Percentiles rank a stretch among this genome's conserved stretches.
phyloP scores from a whole-genome alignment of 2,888 invertebrate species.

The Tyria jacobaeae region DNA sequence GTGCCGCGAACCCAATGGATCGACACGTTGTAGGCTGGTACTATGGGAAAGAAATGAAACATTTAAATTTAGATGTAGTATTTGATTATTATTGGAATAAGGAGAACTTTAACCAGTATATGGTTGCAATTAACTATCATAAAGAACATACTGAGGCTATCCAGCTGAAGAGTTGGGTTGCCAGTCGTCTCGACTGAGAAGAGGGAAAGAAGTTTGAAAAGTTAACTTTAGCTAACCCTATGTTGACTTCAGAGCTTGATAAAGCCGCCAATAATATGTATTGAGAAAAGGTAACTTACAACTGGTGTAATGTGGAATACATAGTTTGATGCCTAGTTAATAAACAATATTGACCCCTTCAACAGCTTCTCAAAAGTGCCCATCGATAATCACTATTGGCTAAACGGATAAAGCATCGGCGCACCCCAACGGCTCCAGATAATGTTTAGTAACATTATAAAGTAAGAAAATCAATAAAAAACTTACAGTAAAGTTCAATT shows the following conservation, averaged over 20 bases:
- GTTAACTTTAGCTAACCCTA: neutral
- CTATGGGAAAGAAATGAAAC: conserved; percentile 50
- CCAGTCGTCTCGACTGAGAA: neutral
- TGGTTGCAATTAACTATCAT: neutral
- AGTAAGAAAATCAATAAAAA: neutral
- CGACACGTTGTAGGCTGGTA: conserved; percentile 79
- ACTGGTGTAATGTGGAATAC: too few relatives aligned
- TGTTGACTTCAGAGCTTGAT: too few relatives aligned
- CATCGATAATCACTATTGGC: too few relatives aligned
- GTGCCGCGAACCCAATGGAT: conserved; percentile 78
- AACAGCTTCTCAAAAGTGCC: too few relatives aligned
- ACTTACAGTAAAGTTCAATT: conserved; percentile 92
- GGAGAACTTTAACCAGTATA: neutral
- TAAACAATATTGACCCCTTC: too few relatives aligned
- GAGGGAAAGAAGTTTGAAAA: neutral
- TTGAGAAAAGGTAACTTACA: too few relatives aligned
- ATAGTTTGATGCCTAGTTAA: too few relatives aligned
- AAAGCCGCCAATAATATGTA: too few relatives aligned
- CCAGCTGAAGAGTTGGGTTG: neutral
- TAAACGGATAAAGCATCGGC: too few relatives aligned
- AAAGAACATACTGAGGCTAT: neutral
- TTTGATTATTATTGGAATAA: too few relatives aligned
- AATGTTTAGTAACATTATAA: neutral
- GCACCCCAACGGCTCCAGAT: neutral
- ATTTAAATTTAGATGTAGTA: neutral